Evolutionary conservation across 2,797 vertebrate species (phyloP), one percentile per base, ranked within the genome.

Genomic region (Falco berigora): DNA sequence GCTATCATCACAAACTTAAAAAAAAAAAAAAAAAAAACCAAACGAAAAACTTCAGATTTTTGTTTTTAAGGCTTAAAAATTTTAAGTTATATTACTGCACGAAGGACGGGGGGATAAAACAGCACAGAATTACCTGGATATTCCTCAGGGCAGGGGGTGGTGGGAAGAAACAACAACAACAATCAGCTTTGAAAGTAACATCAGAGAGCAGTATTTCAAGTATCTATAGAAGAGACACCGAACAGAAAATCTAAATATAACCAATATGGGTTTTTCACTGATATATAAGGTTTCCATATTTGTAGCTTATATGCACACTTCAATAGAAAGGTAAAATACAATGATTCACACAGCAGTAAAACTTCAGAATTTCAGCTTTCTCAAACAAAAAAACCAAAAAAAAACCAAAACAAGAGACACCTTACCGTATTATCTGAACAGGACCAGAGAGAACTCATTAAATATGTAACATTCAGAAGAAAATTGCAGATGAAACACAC

Each of bases 401-500:
- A 19, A 2, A 0, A 6, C 8, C 40, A 16, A 42, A 67, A 62
- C 12, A n/a, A 24, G 6, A n/a, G 28, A 53, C 1, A 13, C 6
- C 34, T 49, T 15, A 9, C 12, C 62, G 7, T 4, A 14, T 9
- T 24, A 63, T 15, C 38, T n/a, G 32, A 61, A 53, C 6, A 66
- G 34, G 12, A 63, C 10, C n/a, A 80, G 32, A 40, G 10, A 74
- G 40, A 92, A 50, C n/a, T n/a, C 25, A 61, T 64, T 10, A 19
- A 22, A 25, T 4, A 5, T 21, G 4, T 7, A 50, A 24, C 3
- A 1, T 16, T 56, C 30, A 58, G 18, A 56, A 14, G 15, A 22
- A 21, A 66, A 40, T 1, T 30, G 14, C 1, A 46, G 12, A n/a
- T 88, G 18, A 81, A 64, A 42, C 3, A 5, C 4, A 22, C 3